A percentile compares a stretch with the other conserved stretches of the same genome.
Evolutionary conservation across 2,888 invertebrate species (phyloP).

Genomic region (Drosophila rubida): DNA sequence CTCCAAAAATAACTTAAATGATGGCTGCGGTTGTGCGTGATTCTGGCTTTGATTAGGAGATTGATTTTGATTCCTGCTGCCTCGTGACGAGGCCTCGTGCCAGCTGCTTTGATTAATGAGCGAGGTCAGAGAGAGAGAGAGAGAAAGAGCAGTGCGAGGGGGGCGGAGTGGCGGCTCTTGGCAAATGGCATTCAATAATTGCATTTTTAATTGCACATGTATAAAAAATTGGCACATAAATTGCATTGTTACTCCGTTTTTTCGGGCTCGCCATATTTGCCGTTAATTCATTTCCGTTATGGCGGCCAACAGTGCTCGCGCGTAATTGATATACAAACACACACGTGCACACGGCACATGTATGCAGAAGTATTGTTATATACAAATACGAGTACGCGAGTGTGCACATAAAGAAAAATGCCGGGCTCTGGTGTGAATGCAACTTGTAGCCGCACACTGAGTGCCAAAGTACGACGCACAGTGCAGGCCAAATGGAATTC

Average conservation of each 20-base stretch:
- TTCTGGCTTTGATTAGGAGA: conserved; percentile 72
- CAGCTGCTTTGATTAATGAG: conserved; percentile 25
- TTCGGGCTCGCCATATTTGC: conserved; percentile 62
- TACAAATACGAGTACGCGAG: conserved; percentile 25
- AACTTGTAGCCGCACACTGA: conserved; percentile 28
- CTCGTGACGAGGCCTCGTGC: not conserved
- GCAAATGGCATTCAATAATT: conserved; percentile 51
- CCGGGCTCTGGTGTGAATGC: conserved; percentile 29
- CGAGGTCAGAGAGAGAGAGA: not conserved
- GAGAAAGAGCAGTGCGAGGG: not conserved
- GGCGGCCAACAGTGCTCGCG: conserved; percentile 56
- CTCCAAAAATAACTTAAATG: conserved; percentile 42
- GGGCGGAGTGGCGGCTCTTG: not conserved
- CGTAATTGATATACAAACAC: conserved; percentile 75
- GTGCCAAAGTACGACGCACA: conserved; percentile 1
- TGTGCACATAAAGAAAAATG: conserved; percentile 27
- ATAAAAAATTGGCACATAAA: conserved; percentile 53
- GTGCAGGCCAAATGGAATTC: not conserved
- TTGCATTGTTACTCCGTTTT: conserved; percentile 40
- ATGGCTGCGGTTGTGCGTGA: conserved; percentile 75
- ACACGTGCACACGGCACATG: conserved; percentile 28
- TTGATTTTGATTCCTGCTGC: conserved; percentile 57
- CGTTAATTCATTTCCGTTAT: conserved; percentile 76
- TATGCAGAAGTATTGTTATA: conserved; percentile 6
- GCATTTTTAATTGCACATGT: conserved; percentile 65